Percentiles rank a stretch among this genome's conserved stretches.
Evolutionary conservation across 2,888 invertebrate species (phyloP).

Genomic region (Microctonus aethiopoides): DNA sequence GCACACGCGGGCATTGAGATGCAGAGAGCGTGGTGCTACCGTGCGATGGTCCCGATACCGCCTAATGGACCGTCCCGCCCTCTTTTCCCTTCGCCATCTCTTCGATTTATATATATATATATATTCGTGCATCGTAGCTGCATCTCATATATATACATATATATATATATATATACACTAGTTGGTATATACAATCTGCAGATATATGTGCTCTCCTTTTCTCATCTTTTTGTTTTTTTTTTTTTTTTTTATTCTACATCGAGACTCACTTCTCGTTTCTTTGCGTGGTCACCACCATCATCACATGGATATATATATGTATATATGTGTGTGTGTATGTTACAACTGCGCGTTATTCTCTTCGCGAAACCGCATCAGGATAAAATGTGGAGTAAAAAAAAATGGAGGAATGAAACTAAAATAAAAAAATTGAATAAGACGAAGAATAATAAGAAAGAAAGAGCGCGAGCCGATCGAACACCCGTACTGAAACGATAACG

Average conservation of each 20-base stretch:
- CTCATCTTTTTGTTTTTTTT: constrained; percentile 31
- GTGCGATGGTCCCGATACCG: constrained; percentile 67
- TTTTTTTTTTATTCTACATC: neutral
- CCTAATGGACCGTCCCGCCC: constrained; percentile 67
- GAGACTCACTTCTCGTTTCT: constrained; percentile 37
- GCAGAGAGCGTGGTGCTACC: constrained; percentile 67
- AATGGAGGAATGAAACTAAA: neutral
- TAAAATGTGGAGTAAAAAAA: constrained; percentile 1
- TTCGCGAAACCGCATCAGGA: constrained; percentile 1
- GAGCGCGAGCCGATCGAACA: constrained; percentile 39
- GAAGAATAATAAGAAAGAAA: neutral
- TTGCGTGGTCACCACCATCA: constrained; percentile 33
- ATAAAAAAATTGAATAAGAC: neutral
- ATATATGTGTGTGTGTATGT: neutral
- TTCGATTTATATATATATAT: constrained; percentile 33
- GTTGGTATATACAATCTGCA: constrained; percentile 35
- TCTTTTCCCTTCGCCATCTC: constrained; percentile 53
- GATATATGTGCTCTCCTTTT: constrained; percentile 36
- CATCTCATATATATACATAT: constrained; percentile 41
- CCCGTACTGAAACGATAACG: constrained; percentile 37
- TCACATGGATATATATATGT: constrained; percentile 26
- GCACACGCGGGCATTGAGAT: constrained; percentile 61
- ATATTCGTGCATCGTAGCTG: constrained; percentile 47
- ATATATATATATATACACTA: neutral
- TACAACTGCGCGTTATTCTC: neutral